Conservation (phyloP, 2,113 vertebrate genomes). For the Aix galericulata region DNA sequence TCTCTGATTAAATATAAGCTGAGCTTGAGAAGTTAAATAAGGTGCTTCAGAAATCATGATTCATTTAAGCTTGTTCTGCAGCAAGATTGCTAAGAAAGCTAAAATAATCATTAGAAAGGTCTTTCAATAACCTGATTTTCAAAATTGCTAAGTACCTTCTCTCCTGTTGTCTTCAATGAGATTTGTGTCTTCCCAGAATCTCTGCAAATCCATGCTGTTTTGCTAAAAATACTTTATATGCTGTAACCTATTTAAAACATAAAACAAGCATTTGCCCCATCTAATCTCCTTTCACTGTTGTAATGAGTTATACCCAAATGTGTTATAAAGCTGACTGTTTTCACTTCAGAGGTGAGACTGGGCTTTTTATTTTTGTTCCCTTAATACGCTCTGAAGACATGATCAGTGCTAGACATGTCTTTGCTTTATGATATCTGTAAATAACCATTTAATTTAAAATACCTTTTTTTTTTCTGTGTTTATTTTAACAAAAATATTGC, state of each 20-base stretch:
- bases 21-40: not conserved
- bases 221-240: not conserved
- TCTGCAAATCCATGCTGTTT: not conserved
- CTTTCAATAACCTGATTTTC: conserved; percentile 4
- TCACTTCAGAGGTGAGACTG: not conserved
- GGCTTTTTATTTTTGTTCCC: not conserved
- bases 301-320: not conserved
- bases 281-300: not conserved
- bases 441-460: conserved; percentile 5
- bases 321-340: not conserved
- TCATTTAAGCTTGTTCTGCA: conserved; percentile 17
- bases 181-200: not conserved
- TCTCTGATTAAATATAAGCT: not conserved
- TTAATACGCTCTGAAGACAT: not conserved
- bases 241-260: not conserved
- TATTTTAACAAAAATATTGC: not conserved
- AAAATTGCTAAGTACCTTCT: not conserved
- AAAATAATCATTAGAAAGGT: not conserved
- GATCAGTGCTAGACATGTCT: not conserved
- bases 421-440: not conserved
- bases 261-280: not conserved
- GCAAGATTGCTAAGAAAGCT: not conserved
- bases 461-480: not conserved
- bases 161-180: not conserved
- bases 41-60: conserved; percentile 18